Evolutionary conservation across 2,797 vertebrate genomes (phyloP).

Genomic region (Eulemur coronatus): DNA sequence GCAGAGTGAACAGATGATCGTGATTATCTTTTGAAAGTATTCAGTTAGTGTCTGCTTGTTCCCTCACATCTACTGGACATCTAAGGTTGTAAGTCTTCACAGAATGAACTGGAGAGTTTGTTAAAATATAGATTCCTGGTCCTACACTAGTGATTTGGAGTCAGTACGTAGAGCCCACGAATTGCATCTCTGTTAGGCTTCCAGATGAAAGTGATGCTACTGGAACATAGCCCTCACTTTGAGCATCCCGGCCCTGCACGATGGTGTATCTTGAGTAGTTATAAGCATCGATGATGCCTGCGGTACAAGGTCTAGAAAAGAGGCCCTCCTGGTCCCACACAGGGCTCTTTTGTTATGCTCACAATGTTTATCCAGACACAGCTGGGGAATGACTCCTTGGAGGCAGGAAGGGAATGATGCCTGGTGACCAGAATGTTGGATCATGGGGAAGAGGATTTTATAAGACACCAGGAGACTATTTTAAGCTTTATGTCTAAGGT

Average conservation of each 20-base stretch:
- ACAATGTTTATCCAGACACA: background rate
- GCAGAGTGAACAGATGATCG: background rate
- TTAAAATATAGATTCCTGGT: background rate
- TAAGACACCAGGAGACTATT: background rate
- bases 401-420: background rate
- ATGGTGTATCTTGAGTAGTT: background rate
- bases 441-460: background rate
- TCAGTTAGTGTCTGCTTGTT: background rate
- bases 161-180: background rate
- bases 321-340: background rate
- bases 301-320: background rate
- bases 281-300: background rate
- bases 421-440: background rate
- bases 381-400: background rate
- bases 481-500: background rate
- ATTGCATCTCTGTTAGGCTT: background rate
- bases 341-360: background rate
- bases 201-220: background rate
- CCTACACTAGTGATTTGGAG: background rate
- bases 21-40: background rate
- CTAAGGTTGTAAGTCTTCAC: background rate
- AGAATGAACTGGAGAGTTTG: background rate
- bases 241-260: background rate
- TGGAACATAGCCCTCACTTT: fast-evolving
- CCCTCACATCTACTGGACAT: background rate